These are phyloP conservation scores for Pipistrellus pipistrellus DNA, from an alignment of 2,797 vertebrate genomes.

Conservation along the genomic window DNA sequence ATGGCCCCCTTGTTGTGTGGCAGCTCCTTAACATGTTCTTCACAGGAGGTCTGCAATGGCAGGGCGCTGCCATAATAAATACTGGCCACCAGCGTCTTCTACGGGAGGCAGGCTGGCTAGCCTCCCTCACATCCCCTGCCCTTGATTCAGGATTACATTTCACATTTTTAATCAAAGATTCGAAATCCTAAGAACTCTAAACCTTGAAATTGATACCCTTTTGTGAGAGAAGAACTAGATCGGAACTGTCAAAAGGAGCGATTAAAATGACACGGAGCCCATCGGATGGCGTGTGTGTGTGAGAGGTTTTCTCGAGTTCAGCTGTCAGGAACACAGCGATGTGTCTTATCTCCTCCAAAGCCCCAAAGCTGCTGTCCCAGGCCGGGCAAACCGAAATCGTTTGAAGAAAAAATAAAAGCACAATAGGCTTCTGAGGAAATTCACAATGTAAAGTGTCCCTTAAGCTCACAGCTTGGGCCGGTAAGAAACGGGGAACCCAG, in stretches of 20 bases:
- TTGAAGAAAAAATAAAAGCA: conserved; percentile 82
- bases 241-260: conserved; percentile 60
- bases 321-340: conserved; percentile 38
- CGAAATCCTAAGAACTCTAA: conserved; percentile 76
- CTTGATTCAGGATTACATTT: conserved; percentile 82
- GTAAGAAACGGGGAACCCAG: conserved; percentile 54
- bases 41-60: conserved; percentile 83
- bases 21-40: conserved; percentile 85
- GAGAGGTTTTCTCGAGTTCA: conserved; percentile 64
- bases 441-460: conserved; percentile 65
- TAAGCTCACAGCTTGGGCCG: conserved; percentile 57
- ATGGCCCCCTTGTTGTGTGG: conserved; percentile 85
- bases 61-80: conserved; percentile 88
- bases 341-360: conserved; percentile 68
- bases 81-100: conserved; percentile 84
- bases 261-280: conserved; percentile 68
- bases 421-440: conserved; percentile 68
- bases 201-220: conserved; percentile 77
- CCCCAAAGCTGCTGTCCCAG: conserved; percentile 63
- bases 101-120: conserved; percentile 64
- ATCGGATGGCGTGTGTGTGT: conserved; percentile 27
- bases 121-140: conserved; percentile 71
- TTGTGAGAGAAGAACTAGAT: conserved; percentile 66
- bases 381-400: conserved; percentile 72
- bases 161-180: conserved; percentile 77